Percentiles rank a stretch among this genome's conserved stretches.
Conservation (phyloP, 2,888 invertebrate genomes). For the Hoplodrina blanda region DNA sequence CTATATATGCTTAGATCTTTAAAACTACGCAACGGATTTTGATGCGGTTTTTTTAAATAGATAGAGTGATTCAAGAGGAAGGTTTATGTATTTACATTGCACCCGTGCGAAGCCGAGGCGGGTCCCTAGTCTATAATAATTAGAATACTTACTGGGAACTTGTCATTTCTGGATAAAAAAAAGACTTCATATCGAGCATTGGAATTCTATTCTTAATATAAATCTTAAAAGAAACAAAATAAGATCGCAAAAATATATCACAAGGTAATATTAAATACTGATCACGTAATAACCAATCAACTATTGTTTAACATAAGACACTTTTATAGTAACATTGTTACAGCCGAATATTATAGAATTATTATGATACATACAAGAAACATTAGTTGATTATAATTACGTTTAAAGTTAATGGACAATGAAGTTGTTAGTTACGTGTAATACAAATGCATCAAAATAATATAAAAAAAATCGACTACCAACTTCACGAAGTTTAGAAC, state of each 20-base stretch:
- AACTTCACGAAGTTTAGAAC: constrained; percentile 18
- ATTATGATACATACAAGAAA: constrained; percentile 8
- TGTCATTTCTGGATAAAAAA: background rate
- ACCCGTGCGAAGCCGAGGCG: too few species aligned
- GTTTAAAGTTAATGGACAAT: constrained; percentile 25
- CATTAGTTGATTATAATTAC: constrained; percentile 36
- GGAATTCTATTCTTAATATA: constrained; percentile 76
- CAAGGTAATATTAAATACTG: constrained; percentile 55
- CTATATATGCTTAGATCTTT: too few species aligned
- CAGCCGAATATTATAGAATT: constrained; percentile 14
- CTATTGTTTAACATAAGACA: constrained; percentile 12
- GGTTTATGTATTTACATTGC: too few species aligned
- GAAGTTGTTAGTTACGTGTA: constrained; percentile 37
- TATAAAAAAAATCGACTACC: constrained; percentile 43
- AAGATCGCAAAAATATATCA: constrained; percentile 57
- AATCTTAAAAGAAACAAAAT: constrained; percentile 45
- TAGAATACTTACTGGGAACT: background rate
- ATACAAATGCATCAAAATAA: constrained; percentile 31
- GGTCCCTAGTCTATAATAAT: too few species aligned
- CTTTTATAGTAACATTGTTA: constrained; percentile 7
- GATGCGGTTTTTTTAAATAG: too few species aligned
- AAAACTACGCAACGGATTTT: too few species aligned
- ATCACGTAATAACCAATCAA: constrained; percentile 31
- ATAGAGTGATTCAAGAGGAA: too few species aligned
- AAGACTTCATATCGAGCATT: constrained; percentile 75